Evolutionary conservation across 2,888 invertebrate genomes (phyloP).

Genomic region (Dexiosoma caninum): DNA sequence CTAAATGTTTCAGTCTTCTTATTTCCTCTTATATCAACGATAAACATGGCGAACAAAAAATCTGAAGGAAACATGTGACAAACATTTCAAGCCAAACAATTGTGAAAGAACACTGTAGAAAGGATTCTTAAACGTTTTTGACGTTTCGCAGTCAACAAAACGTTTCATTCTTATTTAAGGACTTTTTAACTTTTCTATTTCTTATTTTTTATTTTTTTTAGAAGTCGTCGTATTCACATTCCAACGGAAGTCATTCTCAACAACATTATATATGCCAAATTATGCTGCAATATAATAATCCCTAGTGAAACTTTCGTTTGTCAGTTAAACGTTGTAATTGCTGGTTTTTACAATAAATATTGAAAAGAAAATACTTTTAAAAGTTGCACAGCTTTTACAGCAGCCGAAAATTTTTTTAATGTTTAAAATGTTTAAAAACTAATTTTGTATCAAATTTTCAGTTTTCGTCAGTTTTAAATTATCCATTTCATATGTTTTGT

Average conservation of each 20-base stretch:
- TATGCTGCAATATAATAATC: neutral
- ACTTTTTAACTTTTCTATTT: neutral
- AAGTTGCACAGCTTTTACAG: too few relatives aligned
- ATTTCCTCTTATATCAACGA: neutral
- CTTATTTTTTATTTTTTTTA: neutral
- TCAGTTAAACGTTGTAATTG: neutral
- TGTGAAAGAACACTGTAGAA: neutral
- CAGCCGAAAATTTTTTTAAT: too few relatives aligned
- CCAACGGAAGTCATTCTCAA: slow-evolving; percentile 21
- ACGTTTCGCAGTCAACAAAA: slow-evolving; percentile 18
- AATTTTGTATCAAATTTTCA: too few relatives aligned
- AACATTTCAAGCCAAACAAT: neutral
- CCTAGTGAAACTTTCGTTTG: neutral
- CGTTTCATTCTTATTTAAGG: slow-evolving; percentile 7
- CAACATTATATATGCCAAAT: neutral
- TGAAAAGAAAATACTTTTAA: neutral
- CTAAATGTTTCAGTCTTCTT: slow-evolving; percentile 4
- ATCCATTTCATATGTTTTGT: too few relatives aligned
- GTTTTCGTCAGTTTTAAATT: too few relatives aligned
- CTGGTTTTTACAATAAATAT: neutral
- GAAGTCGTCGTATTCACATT: neutral
- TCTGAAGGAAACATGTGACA: neutral
- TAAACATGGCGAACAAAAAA: neutral
- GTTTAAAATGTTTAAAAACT: too few relatives aligned
- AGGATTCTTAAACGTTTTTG: slow-evolving; percentile 24